Percentiles rank a stretch among this genome's conserved stretches.
Conservation (phyloP, 2,797 vertebrate genomes). For the Apogon talboti region DNA sequence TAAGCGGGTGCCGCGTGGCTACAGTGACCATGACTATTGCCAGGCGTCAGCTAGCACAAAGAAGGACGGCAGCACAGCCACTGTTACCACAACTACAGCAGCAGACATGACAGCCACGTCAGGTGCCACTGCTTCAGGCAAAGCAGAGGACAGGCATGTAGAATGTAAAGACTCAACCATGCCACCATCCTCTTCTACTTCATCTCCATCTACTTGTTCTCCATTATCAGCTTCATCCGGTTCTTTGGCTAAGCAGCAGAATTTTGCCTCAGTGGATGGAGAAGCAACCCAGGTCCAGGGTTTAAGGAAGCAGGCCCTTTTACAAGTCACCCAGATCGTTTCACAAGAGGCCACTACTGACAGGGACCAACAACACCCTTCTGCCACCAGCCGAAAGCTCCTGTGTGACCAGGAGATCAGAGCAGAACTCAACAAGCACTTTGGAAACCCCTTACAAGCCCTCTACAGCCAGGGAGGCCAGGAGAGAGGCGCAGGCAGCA, state of each 20-base stretch:
- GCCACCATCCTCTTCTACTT: slow-evolving; percentile 78
- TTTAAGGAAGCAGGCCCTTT: slow-evolving; percentile 65
- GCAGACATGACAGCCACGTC: slow-evolving; percentile 88
- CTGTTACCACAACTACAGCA: slow-evolving; percentile 91
- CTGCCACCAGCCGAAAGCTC: slow-evolving; percentile 88
- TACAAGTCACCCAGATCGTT: slow-evolving; percentile 59
- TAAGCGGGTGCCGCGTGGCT: slow-evolving; percentile 89
- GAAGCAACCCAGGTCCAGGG: slow-evolving; percentile 76
- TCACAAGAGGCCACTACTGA: slow-evolving; percentile 49
- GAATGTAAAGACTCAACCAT: slow-evolving; percentile 91
- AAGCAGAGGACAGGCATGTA: slow-evolving; percentile 88
- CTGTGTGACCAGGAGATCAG: slow-evolving; percentile 97
- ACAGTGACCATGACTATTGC: slow-evolving; percentile 99
- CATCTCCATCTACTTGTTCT: slow-evolving; percentile 78
- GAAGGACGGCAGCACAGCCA: slow-evolving; percentile 84
- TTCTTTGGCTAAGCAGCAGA: slow-evolving; percentile 85
- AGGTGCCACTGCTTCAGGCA: slow-evolving; percentile 82
- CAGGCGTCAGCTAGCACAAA: slow-evolving; percentile 92
- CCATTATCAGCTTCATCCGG: slow-evolving; percentile 73
- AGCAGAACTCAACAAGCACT: slow-evolving; percentile 99
- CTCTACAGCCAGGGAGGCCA: slow-evolving; percentile 85
- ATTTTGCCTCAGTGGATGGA: slow-evolving; percentile 82
- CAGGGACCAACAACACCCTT: slow-evolving; percentile 60
- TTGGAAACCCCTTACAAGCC: slow-evolving; percentile 93
- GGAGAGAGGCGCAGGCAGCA: slow-evolving; percentile 60